Percentiles rank a stretch among this genome's conserved stretches.
These are phyloP conservation scores for Caradrina kadenii DNA, from an alignment of 2,888 invertebrate species.

Conservation along the genomic window DNA sequence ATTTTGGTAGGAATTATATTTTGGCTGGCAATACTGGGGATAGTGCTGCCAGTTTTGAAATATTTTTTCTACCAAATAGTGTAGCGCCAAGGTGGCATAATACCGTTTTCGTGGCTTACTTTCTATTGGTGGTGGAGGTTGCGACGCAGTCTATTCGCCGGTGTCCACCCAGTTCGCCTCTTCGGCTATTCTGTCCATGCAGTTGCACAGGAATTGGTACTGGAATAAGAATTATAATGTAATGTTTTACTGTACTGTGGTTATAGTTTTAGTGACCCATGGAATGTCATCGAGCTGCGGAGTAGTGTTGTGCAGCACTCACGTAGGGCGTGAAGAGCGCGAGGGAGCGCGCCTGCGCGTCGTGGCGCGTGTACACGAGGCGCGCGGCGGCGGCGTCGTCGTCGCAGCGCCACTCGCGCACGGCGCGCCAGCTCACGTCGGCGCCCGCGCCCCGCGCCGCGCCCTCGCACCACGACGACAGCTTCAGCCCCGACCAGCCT, in stretches of 20 bases:
- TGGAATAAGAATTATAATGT: constrained; percentile 82
- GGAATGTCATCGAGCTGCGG: no score
- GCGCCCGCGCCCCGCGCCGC: constrained; percentile 91
- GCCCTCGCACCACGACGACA: constrained; percentile 93
- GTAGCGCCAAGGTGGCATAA: constrained; percentile 57
- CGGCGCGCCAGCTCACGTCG: constrained; percentile 95
- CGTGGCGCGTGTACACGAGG: constrained; percentile 93
- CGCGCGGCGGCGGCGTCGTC: constrained; percentile 98
- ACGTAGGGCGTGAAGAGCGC: constrained; percentile 83
- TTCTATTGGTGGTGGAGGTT: constrained; percentile 34
- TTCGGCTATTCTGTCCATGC: constrained; percentile 98
- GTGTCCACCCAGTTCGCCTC: constrained; percentile 96
- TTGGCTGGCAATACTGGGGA: constrained; percentile 33
- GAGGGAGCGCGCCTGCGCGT: constrained; percentile 75
- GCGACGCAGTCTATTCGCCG: constrained; percentile 91
- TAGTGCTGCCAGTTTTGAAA: constrained; percentile 36
- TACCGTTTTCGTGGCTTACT: constrained; percentile 62
- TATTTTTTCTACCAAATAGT: constrained; percentile 56
- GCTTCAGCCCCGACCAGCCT: constrained; percentile 92
- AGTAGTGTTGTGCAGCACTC: no score
- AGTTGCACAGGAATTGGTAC: constrained; percentile 97
- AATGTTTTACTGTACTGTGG: no score
- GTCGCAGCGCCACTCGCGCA: constrained; percentile 96
- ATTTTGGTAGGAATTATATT: constrained; percentile 58
- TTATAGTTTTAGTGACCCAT: no score